Evolutionary conservation across 2,113 vertebrate genomes (phyloP), one percentile per base, ranked within the genome.

Genomic region (Corythornis madagascariensis): DNA sequence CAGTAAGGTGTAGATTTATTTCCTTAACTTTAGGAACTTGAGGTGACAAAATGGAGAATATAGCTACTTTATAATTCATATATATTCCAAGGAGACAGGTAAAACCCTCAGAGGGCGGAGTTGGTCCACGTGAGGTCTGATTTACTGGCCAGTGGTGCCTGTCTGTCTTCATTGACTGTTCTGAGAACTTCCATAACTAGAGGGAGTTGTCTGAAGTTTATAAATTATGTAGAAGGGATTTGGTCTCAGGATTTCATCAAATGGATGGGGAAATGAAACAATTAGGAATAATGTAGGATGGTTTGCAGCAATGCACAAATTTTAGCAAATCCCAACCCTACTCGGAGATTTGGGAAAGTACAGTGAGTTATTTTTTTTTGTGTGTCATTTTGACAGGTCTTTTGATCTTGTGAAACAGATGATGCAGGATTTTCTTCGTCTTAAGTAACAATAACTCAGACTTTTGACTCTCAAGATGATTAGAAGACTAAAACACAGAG

Each of bases 1-100:
- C 55, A 85, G 42, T 70, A 80, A 89, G 75, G 70, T 48, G 79
- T 38, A 87, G 78, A 84, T 84, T 84, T 75, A 79, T 87, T 93
- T 84, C 53, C 71, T 86, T 91, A 79, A 78, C 81, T 67, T 92
- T 79, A 85, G 45, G 83, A 93, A 92, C 66, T n/a, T 16, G 67
- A 89, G 71, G 87, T 87, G 78, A 85, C 74, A 95, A 72, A 65
- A 48, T 8, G 60, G 10, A 21, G 26, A 82, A 84, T 69, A 65
- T 13, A 57, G 63, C 24, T 47, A 76, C 63, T 93, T 95, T 73
- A 45, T 84, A 92, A 69, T 84, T 57, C 24, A 10, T 50, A 2
- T 79, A 8, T 61, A 84, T 77, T 75, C 71, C 89, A 82, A 50
- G 59, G 74, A 89, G 84, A 84, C 16, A 38, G 29, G 45, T 57